Base-by-base conservation (phyloP, 35 echinoderm and acorn worm species). In the Ophioderma brevispina region DNA sequence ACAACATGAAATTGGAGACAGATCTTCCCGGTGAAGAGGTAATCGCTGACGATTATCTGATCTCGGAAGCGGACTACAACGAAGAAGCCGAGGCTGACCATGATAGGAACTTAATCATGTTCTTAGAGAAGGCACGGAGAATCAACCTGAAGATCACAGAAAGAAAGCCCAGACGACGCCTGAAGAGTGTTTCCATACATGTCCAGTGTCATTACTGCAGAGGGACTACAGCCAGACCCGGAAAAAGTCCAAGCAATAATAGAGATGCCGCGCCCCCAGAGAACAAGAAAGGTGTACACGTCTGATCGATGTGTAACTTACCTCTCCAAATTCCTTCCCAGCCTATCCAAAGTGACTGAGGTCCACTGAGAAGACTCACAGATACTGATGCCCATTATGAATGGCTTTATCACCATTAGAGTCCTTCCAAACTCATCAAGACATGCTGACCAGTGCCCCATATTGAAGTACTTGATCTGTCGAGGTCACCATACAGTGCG, bases 291-390 rank as follows among this genome's bases (percentile, higher is more conserved):
- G 92, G n/a, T 19, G 80, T 91, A 41, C 89, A 46, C 32, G 89
- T 46, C 88, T 94, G 31, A 84, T 96, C 31, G 94, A 17, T 89
- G 88, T 76, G 90, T 92, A 23, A 96, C 84, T 38, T 96, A 92
- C 81, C 78, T 96, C 25, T 88, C 90, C 75, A 87, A 78, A 30
- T 77, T 87, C 78, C 75, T 90, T 25, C 78, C 55, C 11, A 56
- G 55, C 19, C 59, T 82, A 35, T 59, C 52, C 15, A 28, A 33
- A 31, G 75, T 46, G 14, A 34, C 39, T 36, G 88, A 81, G 37
- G n/a, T n/a, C 46, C 88, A 49, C 40, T 89, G 49, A 40, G 87
- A 79, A 82, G 55, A n/a, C 40, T 90, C 46, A 43, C 80, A 31
- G 39, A 90, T 0, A 81, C 82, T 31, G 80, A 92, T 31, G 35